phyloP scores from a whole-genome alignment of 2,113 vertebrate species.

The Centropus unirufus region DNA sequence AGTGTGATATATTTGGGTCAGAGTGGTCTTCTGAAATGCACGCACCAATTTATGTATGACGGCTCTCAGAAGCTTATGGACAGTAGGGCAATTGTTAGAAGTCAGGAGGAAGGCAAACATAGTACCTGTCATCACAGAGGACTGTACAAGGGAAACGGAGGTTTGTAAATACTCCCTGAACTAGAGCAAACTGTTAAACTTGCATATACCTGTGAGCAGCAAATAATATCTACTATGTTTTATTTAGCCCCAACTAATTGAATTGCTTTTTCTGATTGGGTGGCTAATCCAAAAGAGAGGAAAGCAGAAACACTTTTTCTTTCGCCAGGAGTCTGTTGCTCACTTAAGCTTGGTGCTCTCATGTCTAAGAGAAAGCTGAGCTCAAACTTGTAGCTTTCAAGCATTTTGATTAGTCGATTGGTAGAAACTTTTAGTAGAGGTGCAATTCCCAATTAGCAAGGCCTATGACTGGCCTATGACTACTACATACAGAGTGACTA shows the following conservation, averaged over 20 bases:
- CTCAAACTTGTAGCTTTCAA: neutral
- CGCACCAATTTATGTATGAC: constrained; percentile 15
- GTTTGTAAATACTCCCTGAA: neutral
- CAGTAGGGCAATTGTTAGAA: constrained; percentile 11
- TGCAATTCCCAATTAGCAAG: neutral
- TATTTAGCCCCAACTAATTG: neutral
- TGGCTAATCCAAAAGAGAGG: neutral
- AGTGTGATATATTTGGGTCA: constrained; percentile 61
- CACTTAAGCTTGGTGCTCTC: accelerated
- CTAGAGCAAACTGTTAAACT: neutral
- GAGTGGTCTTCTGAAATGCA: constrained; percentile 20
- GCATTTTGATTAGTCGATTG: neutral
- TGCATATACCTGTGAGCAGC: neutral
- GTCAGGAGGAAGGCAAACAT: neutral
- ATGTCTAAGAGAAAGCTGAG: neutral
- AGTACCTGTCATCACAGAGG: neutral
- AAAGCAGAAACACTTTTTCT: neutral
- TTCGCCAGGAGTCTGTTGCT: neutral
- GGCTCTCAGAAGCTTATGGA: neutral
- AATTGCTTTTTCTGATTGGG: neutral
- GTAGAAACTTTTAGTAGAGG: neutral
- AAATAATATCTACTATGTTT: neutral
- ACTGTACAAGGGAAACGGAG: neutral
- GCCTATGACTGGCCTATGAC: neutral
- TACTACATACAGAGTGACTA: no score